Conservation (phyloP, 2,888 invertebrate species). For the Matsumyia berberina region DNA sequence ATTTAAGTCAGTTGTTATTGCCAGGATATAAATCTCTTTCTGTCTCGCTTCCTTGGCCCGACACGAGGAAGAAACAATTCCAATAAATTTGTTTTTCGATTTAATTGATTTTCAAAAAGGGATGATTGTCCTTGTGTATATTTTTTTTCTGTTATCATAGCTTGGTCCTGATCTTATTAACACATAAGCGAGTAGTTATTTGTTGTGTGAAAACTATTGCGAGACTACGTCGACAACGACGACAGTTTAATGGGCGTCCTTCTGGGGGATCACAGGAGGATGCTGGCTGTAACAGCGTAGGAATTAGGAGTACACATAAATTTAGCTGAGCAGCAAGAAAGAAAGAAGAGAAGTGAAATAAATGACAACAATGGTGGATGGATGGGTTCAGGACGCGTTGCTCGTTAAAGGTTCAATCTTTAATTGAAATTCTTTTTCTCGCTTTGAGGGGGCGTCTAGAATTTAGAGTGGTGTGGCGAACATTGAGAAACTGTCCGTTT, state of each 20-base stretch:
- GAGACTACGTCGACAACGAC: slow-evolving; percentile 36
- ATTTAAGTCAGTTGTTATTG: slow-evolving; percentile 61
- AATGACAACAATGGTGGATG: slow-evolving; percentile 56
- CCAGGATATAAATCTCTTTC: slow-evolving; percentile 56
- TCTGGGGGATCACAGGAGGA: not conserved
- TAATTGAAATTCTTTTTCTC: slow-evolving; percentile 73
- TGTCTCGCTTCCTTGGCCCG: not conserved
- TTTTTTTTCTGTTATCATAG: slow-evolving; percentile 15
- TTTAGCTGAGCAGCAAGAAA: slow-evolving; percentile 28
- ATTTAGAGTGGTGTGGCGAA: not conserved
- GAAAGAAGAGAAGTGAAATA: slow-evolving; percentile 45
- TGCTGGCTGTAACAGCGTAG: slow-evolving; percentile 4
- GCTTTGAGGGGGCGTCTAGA: slow-evolving; percentile 14
- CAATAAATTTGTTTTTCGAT: slow-evolving; percentile 72
- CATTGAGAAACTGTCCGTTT: not conserved
- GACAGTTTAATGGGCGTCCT: slow-evolving; percentile 56
- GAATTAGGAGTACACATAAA: slow-evolving; percentile 59
- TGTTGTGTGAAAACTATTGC: slow-evolving; percentile 36
- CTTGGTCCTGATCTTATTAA: slow-evolving; percentile 63
- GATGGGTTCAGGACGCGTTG: slow-evolving; percentile 53
- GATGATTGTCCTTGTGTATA: not conserved
- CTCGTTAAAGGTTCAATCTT: slow-evolving; percentile 46
- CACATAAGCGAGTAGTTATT: slow-evolving; percentile 58
- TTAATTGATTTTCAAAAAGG: slow-evolving; percentile 72
- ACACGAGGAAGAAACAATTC: slow-evolving; percentile 58